These are phyloP conservation scores for Neodiprion pinetum DNA, from an alignment of 1,140 invertebrate species.

Conservation along the genomic window DNA sequence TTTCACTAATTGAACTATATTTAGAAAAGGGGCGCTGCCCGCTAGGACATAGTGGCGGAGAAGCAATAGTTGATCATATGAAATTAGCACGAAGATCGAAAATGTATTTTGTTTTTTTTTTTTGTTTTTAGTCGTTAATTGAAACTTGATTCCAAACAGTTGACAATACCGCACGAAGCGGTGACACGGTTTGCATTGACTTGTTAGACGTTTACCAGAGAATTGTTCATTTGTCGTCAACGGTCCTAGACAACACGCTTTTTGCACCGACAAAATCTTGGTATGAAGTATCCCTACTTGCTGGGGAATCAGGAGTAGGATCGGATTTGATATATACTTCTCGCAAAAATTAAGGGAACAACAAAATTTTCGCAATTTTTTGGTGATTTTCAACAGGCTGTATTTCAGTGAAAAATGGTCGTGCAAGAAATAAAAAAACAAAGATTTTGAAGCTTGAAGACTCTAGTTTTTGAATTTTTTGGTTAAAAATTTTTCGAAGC, in stretches of 20 bases:
- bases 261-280: conserved; percentile 10
- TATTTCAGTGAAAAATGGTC: no score
- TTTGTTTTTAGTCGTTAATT: background rate
- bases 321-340: background rate
- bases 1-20: background rate
- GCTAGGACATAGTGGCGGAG: conserved; percentile 17
- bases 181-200: conserved; percentile 7
- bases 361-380: no score
- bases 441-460: no score
- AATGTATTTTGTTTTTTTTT: background rate
- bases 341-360: no score
- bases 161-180: background rate
- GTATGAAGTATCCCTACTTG: background rate
- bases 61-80: background rate
- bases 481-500: no score
- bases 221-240: background rate
- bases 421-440: no score
- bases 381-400: no score
- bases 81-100: conserved; percentile 5
- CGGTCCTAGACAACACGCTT: conserved; percentile 12
- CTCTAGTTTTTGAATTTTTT: no score
- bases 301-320: background rate
- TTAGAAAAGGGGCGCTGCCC: background rate
- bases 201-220: conserved; percentile 11
- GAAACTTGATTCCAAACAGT: background rate